Percentiles rank a stretch among this genome's conserved stretches.
Conservation (phyloP, 2,113 vertebrate genomes). For the Alces alces region DNA sequence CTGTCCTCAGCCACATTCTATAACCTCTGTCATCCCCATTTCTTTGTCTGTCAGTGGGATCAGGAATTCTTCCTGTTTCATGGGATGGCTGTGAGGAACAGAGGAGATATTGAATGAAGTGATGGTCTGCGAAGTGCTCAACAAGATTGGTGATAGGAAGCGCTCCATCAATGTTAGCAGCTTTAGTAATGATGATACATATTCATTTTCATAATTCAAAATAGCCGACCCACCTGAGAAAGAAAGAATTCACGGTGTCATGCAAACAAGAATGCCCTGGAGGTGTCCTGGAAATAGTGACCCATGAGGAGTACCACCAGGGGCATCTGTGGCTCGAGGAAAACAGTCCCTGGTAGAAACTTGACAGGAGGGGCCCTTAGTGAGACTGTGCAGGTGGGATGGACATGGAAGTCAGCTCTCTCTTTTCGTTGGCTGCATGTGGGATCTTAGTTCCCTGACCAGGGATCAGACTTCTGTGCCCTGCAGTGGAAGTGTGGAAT, state of each 20-base stretch:
- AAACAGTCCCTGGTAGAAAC: neutral
- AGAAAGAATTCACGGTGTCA: neutral
- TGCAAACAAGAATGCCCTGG: neutral
- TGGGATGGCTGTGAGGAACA: neutral
- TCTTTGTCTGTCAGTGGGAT: rapidly evolving
- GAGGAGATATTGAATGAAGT: neutral
- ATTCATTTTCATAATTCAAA: neutral
- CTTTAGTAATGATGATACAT: too few relatives aligned
- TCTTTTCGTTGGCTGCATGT: neutral
- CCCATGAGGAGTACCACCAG: neutral
- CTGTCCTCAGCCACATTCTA: neutral
- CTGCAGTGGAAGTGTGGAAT: neutral
- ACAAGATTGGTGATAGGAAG: neutral
- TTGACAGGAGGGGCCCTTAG: neutral
- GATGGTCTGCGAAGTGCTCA: neutral
- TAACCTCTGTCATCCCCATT: neutral
- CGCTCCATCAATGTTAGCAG: rapidly evolving
- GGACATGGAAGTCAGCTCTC: too few relatives aligned
- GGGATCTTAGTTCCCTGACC: neutral
- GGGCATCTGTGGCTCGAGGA: neutral
- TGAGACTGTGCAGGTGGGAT: neutral
- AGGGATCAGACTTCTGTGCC: neutral
- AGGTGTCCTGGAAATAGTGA: neutral
- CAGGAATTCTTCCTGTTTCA: neutral
- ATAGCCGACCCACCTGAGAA: neutral